phyloP scores from a whole-genome alignment of 2,888 invertebrate genomes.

The Tachystola acroxantha region DNA sequence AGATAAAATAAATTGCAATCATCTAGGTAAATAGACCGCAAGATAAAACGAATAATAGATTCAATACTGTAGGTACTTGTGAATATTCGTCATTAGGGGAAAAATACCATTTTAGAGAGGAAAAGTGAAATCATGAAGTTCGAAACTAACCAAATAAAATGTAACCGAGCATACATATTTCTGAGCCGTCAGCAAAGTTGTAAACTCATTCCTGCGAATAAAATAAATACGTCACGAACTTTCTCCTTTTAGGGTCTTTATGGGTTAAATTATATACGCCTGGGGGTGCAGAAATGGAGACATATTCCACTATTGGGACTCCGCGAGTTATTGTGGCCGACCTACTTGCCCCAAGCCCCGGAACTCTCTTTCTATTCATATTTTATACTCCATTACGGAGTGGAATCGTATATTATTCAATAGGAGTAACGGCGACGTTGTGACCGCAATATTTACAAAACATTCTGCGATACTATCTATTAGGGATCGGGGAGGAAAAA shows the following conservation, averaged over 20 bases:
- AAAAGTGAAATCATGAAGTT: background rate
- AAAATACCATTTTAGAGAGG: too few species aligned
- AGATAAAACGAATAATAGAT: too few species aligned
- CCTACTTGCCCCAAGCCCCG: slow-evolving; percentile 43
- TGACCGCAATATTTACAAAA: slow-evolving; percentile 32
- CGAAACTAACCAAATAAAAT: slow-evolving; percentile 4
- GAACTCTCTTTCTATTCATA: slow-evolving; percentile 50
- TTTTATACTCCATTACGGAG: slow-evolving; percentile 57
- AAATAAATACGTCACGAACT: slow-evolving; percentile 63
- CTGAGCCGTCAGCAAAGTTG: slow-evolving; percentile 36
- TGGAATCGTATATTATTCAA: slow-evolving; percentile 47
- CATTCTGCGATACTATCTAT: slow-evolving; percentile 44
- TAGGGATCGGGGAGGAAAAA: slow-evolving; percentile 35
- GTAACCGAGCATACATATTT: slow-evolving; percentile 19
- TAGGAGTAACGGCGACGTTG: slow-evolving; percentile 19
- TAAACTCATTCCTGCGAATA: slow-evolving; percentile 49
- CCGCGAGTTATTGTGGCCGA: slow-evolving; percentile 50
- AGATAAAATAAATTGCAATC: too few species aligned
- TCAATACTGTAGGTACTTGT: too few species aligned
- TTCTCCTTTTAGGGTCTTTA: slow-evolving; percentile 65
- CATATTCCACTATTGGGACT: slow-evolving; percentile 65
- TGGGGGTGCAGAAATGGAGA: slow-evolving; percentile 68
- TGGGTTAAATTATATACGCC: slow-evolving; percentile 69
- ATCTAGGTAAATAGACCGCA: too few species aligned
- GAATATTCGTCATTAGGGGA: too few species aligned